Conservation (phyloP, 2,113 vertebrate genomes). For the Corythoichthys intestinalis region DNA sequence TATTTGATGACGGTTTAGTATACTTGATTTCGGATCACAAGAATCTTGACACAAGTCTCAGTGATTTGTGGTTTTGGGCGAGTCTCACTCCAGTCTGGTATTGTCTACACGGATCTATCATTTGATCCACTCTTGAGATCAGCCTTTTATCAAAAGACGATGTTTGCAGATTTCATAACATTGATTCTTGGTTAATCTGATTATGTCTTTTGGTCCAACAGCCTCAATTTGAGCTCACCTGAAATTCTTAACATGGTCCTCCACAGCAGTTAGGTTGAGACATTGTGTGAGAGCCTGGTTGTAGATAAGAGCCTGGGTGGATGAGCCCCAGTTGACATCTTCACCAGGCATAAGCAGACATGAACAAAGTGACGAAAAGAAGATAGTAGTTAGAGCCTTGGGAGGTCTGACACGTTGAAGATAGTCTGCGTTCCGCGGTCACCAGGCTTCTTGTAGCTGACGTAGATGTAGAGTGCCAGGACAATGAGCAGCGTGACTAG, state of each 20-base stretch:
- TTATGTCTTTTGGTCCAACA: background rate
- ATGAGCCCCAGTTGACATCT: constrained; percentile 99
- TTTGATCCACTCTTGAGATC: too few relatives aligned
- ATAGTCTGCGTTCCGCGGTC: background rate
- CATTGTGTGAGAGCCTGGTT: constrained; percentile 90
- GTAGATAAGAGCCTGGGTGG: constrained; percentile 95
- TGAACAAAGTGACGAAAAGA: background rate
- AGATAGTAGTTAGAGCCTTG: too few relatives aligned
- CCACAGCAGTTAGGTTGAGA: constrained; percentile 87
- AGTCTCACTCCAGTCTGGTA: too few relatives aligned
- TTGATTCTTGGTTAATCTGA: background rate
- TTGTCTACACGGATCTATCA: too few relatives aligned
- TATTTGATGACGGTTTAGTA: too few relatives aligned
- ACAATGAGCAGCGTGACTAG: constrained; percentile 91
- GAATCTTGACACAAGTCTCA: too few relatives aligned
- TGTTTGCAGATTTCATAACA: background rate
- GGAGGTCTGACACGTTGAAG: background rate
- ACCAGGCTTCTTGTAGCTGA: constrained; percentile 98
- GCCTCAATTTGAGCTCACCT: constrained; percentile 68
- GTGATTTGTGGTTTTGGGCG: too few relatives aligned
- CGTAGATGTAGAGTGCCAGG: constrained; percentile 93
- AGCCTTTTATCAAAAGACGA: background rate
- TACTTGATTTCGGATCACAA: too few relatives aligned
- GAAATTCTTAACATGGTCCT: constrained; percentile 97
- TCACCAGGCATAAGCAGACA: constrained; percentile 8